These are phyloP conservation scores for Bombus terrestris DNA, from an alignment of 1,140 invertebrate species.

Conservation along the genomic window DNA sequence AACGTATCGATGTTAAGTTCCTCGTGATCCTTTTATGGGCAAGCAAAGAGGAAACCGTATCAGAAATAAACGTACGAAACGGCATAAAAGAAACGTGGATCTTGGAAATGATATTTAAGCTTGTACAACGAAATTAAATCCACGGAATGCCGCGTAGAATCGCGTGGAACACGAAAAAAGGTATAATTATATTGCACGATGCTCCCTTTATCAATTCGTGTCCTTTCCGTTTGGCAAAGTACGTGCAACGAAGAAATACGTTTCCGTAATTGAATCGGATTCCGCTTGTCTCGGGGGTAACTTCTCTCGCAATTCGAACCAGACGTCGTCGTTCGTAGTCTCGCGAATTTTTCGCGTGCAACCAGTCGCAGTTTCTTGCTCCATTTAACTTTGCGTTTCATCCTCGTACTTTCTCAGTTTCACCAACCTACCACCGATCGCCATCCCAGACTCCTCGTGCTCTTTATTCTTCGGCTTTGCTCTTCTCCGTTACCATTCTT, in stretches of 20 bases:
- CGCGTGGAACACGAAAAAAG: background rate
- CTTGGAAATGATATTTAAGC: background rate
- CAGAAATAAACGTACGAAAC: background rate
- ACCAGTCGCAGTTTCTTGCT: slow-evolving; percentile 67
- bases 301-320: slow-evolving; percentile 42
- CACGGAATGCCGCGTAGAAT: background rate
- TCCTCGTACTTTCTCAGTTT: slow-evolving; percentile 11
- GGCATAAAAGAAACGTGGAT: no score
- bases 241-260: slow-evolving; percentile 7
- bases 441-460: background rate
- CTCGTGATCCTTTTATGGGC: background rate
- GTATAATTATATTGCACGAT: background rate
- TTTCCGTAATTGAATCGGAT: slow-evolving; percentile 55
- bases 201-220: background rate
- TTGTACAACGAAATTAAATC: background rate
- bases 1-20: background rate
- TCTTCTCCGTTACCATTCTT: background rate
- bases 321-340: slow-evolving; percentile 38
- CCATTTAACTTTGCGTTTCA: slow-evolving; percentile 62
- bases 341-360: slow-evolving; percentile 57
- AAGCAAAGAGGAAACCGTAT: background rate
- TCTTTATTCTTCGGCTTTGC: background rate
- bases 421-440: background rate
- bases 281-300: slow-evolving; percentile 21
- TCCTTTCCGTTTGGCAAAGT: background rate